Evolutionary conservation across 2,888 invertebrate genomes (phyloP), one percentile per base, ranked within the genome.

Genomic region (Drosophila pegasa): DNA sequence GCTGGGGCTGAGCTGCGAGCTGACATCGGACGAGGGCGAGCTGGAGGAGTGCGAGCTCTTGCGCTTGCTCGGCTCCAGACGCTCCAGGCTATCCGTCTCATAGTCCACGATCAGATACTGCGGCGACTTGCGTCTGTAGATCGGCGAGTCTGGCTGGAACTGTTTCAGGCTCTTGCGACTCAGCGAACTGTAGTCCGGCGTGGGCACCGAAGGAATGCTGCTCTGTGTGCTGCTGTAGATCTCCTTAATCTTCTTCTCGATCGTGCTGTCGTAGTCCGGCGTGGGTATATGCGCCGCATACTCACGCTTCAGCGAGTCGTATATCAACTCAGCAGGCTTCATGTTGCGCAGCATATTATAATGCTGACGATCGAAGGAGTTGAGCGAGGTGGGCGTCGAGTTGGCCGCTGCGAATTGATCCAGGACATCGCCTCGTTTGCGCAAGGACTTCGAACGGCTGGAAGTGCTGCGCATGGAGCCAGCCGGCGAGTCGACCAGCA

Each of bases 61-160:
- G 12, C 90, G 83, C 29, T 93, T 94, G 73, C 93, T 92, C 8
- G 92, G 94, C 75, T 87, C 86, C 64, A 93, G 93, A 72, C 95
- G 93, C 92, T 96, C 96, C 71, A 96, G 93, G 88, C 96, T 96
- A 80, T 96, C 96, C 0, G 95, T 94, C 89, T 96, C 96, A 75
- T 95, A 96, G 88, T 95, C 95, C 52, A 94, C 94, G 29, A 93
- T 93, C 50, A 93, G 90, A 66, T 92, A 89, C 82, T 91, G 90
- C 43, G 93, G 82, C 33, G 89, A 89, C 85, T 93, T 90, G 77
- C 92, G 76, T 6, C 91, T 71, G 62, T 92, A 93, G 41, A 92
- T 91, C 62, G 87, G 92, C 38, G 92, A 93, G 87, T 91, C 92
- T 0, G 92, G 92, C 52, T 92, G 92, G 62, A 90, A 91, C 54